These are phyloP conservation scores for Escarpia spicata DNA, from an alignment of 2,888 invertebrate genomes.

Conservation along the genomic window DNA sequence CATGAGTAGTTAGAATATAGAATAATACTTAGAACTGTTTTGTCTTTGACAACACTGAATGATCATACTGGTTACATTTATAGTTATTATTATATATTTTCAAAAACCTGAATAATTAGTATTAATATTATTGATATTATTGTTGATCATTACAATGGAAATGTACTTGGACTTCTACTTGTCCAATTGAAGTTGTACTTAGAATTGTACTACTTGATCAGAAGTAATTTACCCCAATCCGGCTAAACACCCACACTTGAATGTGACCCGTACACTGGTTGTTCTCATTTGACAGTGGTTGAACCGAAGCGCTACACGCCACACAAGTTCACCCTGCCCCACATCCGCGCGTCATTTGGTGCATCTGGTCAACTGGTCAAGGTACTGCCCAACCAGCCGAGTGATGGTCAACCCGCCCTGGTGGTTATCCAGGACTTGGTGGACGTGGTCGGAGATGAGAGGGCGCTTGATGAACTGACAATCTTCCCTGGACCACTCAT, in stretches of 20 bases:
- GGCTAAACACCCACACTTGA: neutral
- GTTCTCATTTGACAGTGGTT: neutral
- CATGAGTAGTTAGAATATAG: too few species aligned
- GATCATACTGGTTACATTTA: too few species aligned
- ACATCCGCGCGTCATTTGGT: constrained; percentile 69
- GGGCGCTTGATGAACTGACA: constrained; percentile 67
- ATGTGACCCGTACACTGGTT: neutral
- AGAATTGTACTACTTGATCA: too few species aligned
- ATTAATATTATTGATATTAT: too few species aligned
- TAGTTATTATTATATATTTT: too few species aligned
- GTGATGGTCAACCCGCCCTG: constrained; percentile 81
- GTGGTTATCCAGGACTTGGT: constrained; percentile 78
- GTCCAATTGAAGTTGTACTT: too few species aligned
- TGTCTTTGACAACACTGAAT: too few species aligned
- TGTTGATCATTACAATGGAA: too few species aligned
- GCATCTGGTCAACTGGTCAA: constrained; percentile 76
- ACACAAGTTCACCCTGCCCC: constrained; percentile 84
- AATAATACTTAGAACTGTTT: too few species aligned
- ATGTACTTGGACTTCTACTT: too few species aligned
- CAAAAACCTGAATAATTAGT: too few species aligned
- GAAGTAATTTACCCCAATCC: neutral
- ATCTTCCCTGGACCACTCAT: constrained; percentile 86
- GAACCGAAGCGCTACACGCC: constrained; percentile 76
- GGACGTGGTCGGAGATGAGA: constrained; percentile 20
- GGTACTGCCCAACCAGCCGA: constrained; percentile 81